A percentile compares a stretch with the other conserved stretches of the same genome.
Conservation (phyloP, 2,113 vertebrate genomes). For the Chlamydotis undulata region DNA sequence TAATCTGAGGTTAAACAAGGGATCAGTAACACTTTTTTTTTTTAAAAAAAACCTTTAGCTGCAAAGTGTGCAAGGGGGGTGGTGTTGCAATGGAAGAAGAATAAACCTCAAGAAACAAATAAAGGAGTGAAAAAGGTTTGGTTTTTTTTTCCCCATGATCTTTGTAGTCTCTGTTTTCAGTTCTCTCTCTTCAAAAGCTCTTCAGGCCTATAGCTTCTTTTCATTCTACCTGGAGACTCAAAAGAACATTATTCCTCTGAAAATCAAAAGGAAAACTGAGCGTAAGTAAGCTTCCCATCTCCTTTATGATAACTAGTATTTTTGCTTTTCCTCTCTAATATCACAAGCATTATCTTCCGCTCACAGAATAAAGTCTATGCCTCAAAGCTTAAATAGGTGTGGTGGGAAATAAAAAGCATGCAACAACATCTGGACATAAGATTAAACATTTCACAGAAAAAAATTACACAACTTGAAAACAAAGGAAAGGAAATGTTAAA, state of each 20-base stretch:
- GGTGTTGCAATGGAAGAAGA: neutral
- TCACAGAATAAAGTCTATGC: neutral
- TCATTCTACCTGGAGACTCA: neutral
- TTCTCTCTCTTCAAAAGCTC: neutral
- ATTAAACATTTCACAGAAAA: neutral
- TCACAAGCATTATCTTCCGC: neutral
- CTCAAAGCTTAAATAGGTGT: neutral
- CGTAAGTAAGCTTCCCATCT: neutral
- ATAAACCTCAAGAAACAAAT: neutral
- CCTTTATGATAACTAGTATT: neutral
- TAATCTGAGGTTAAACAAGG: neutral
- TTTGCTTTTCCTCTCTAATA: neutral
- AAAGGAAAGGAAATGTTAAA: neutral
- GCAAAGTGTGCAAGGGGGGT: rapidly evolving
- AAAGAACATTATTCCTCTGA: neutral
- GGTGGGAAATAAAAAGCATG: neutral
- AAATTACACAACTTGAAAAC: neutral
- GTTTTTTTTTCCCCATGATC: neutral
- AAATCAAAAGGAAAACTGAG: neutral
- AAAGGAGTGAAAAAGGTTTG: neutral
- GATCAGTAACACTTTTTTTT: neutral
- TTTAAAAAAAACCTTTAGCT: neutral
- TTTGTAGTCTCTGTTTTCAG: neutral
- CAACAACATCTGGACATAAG: neutral
- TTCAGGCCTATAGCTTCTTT: neutral